phyloP scores from a whole-genome alignment of 2,888 invertebrate genomes.

The Tiliacea aurago region DNA sequence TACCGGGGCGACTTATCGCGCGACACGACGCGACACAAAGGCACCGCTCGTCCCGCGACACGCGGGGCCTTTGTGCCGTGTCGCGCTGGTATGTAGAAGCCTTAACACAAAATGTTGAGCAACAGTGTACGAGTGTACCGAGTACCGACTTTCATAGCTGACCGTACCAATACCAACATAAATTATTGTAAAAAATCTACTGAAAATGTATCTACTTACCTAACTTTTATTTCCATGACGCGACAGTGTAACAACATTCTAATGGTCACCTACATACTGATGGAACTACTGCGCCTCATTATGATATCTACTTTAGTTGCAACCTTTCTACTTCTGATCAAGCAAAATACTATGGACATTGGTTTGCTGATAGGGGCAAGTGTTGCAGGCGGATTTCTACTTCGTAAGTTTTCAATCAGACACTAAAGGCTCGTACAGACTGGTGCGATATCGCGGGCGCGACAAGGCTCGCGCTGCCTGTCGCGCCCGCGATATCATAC shows the following conservation, averaged over 20 bases:
- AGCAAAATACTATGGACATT: slow-evolving; percentile 87
- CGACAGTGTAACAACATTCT: slow-evolving; percentile 80
- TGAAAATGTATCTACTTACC: neutral
- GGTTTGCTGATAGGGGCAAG: slow-evolving; percentile 86
- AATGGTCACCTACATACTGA: slow-evolving; percentile 80
- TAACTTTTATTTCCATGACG: slow-evolving; percentile 17
- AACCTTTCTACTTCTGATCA: slow-evolving; percentile 80
- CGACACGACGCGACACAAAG: no score
- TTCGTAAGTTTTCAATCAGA: slow-evolving; percentile 74
- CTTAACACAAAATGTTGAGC: neutral
- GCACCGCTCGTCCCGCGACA: no score
- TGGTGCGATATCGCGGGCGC: no score
- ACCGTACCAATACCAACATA: neutral
- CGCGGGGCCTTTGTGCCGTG: no score
- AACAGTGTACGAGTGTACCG: neutral
- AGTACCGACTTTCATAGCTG: neutral
- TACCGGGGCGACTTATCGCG: no score
- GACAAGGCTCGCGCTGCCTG: no score
- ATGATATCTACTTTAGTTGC: slow-evolving; percentile 73
- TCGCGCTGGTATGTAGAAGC: no score
- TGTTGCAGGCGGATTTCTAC: slow-evolving; percentile 82
- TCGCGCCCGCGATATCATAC: no score
- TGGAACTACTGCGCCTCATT: slow-evolving; percentile 80
- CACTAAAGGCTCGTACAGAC: no score
- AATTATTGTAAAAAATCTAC: neutral